Conservation (phyloP, 2,113 vertebrate species). For the Sarotherodon lohbergeri region DNA sequence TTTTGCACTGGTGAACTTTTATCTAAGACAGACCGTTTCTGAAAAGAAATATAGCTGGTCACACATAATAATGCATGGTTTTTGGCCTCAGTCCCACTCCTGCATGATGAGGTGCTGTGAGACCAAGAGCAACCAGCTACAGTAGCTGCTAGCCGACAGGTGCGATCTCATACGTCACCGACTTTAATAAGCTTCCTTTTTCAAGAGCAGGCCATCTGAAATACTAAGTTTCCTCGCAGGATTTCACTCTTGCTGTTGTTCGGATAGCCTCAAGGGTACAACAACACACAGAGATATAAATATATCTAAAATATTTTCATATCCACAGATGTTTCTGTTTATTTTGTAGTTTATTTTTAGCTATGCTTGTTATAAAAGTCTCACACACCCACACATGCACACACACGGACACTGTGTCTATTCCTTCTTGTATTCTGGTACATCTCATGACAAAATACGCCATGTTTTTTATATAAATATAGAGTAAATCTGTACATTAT, state of each 20-base stretch:
- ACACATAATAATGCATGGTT: neutral
- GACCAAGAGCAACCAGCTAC: neutral
- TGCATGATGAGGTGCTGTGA: conserved; percentile 5
- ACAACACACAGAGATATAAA: neutral
- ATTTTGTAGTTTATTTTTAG: neutral
- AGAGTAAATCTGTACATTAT: neutral
- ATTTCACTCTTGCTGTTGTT: neutral
- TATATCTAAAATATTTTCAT: neutral
- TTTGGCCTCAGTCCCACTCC: neutral
- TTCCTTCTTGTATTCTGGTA: neutral
- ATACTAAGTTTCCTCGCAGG: neutral
- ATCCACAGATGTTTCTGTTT: neutral
- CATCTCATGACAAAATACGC: neutral
- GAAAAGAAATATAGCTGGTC: neutral
- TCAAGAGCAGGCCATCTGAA: neutral
- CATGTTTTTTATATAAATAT: neutral
- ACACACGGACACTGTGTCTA: neutral
- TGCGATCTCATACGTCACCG: neutral
- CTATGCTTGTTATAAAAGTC: neutral
- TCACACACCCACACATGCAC: neutral
- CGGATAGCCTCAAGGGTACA: neutral
- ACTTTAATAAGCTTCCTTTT: conserved; percentile 13
- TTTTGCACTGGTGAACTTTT: neutral
- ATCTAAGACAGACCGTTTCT: neutral
- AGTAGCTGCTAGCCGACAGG: conserved; percentile 1